Percentiles rank a stretch among this genome's conserved stretches.
Evolutionary conservation across 2,888 invertebrate species (phyloP).

Genomic region (Nephrotoma appendiculata): DNA sequence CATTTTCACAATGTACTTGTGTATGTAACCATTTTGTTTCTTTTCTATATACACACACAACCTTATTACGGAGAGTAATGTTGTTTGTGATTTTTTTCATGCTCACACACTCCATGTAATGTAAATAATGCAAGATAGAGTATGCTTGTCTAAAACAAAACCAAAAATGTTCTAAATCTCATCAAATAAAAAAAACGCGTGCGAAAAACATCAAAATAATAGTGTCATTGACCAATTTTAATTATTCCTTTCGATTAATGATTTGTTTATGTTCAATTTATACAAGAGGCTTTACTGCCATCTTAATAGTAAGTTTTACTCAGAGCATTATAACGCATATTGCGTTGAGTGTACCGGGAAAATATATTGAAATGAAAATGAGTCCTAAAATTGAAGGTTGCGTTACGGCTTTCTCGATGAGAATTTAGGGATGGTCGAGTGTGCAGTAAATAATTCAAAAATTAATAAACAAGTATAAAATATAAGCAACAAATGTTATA

Average conservation of each 20-base stretch:
- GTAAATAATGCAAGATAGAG: background rate
- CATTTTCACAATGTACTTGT: background rate
- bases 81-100: background rate
- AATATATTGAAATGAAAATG: background rate
- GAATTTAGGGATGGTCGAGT: background rate
- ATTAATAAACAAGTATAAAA: background rate
- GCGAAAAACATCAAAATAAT: too few species aligned
- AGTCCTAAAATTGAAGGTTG: background rate
- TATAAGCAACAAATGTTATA: background rate
- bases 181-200: too few species aligned
- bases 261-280: too few species aligned
- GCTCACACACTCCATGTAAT: background rate
- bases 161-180: too few species aligned
- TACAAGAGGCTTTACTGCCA: too few species aligned
- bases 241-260: too few species aligned
- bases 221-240: too few species aligned
- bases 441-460: background rate
- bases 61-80: background rate
- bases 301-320: too few species aligned
- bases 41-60: background rate
- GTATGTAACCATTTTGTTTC: background rate
- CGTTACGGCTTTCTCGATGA: background rate
- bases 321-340: background rate
- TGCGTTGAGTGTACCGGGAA: background rate
- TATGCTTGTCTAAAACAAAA: too few species aligned